A percentile compares a stretch with the other conserved stretches of the same genome.
phyloP scores from a whole-genome alignment of 2,113 vertebrate species.

The Semnopithecus entellus region DNA sequence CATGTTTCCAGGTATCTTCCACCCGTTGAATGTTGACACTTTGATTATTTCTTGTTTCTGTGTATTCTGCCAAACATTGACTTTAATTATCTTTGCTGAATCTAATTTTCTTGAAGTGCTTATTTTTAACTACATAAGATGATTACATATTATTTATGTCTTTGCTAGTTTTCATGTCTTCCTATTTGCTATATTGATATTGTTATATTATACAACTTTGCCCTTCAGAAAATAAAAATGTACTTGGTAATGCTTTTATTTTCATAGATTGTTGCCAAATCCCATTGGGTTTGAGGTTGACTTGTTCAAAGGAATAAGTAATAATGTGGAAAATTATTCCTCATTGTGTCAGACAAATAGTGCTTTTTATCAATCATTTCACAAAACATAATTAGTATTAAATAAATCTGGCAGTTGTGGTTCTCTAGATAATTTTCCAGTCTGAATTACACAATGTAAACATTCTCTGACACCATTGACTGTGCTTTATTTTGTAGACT shows the following conservation, averaged over 20 bases:
- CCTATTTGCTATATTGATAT: constrained; percentile 31
- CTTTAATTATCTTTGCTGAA: constrained; percentile 34
- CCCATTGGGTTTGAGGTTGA: constrained; percentile 43
- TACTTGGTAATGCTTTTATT: constrained; percentile 61
- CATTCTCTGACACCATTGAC: constrained; percentile 12
- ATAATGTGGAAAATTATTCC: constrained; percentile 79
- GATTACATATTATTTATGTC: not conserved
- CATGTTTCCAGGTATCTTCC: not conserved
- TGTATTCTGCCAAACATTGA: not conserved
- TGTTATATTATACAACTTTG: constrained; percentile 53
- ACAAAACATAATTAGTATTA: constrained; percentile 70
- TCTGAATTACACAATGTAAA: constrained; percentile 23
- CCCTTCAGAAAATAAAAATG: constrained; percentile 71
- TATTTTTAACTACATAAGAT: not conserved
- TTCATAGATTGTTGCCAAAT: constrained; percentile 63
- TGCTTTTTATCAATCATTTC: constrained; percentile 70
- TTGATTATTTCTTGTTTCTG: not conserved
- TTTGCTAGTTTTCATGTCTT: not conserved
- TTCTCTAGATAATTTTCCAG: constrained; percentile 69
- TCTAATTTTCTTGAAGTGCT: not conserved
- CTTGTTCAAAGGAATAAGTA: constrained; percentile 70
- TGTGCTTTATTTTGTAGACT: not conserved
- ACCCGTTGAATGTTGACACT: not conserved
- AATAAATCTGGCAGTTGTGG: constrained; percentile 44
- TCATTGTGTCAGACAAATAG: constrained; percentile 63